A percentile compares a stretch with the other conserved stretches of the same genome.
Conservation (phyloP, 2,888 invertebrate species). For the Acanthosepion esculentum region DNA sequence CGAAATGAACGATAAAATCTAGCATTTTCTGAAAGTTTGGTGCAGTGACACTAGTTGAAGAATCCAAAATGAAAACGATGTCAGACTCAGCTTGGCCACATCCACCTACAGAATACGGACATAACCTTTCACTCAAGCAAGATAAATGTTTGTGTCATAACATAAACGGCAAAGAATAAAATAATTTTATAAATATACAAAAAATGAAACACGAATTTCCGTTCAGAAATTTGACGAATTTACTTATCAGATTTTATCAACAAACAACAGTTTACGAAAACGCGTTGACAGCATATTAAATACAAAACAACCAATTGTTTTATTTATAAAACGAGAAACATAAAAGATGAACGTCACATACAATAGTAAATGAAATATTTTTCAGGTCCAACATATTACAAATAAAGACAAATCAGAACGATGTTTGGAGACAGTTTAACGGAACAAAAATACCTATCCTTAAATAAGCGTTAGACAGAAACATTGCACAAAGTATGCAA, state of each 20-base stretch:
- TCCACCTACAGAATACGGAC: conserved; percentile 43
- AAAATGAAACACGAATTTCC: neutral
- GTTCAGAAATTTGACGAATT: neutral
- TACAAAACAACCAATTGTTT: neutral
- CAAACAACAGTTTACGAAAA: neutral
- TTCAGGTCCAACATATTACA: too few relatives aligned
- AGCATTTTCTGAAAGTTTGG: conserved; percentile 63
- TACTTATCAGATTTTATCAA: neutral
- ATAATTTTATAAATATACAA: neutral
- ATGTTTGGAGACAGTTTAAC: too few relatives aligned
- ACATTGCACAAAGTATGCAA: too few relatives aligned
- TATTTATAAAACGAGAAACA: neutral
- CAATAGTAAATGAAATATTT: too few relatives aligned
- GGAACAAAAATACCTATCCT: too few relatives aligned
- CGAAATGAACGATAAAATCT: conserved; percentile 60
- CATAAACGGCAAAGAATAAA: neutral
- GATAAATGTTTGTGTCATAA: neutral
- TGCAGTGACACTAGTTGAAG: conserved; percentile 67
- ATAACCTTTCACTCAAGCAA: neutral
- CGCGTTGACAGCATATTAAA: neutral
- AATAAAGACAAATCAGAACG: too few relatives aligned
- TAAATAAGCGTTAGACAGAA: too few relatives aligned
- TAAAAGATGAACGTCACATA: too few relatives aligned
- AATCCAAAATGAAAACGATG: conserved; percentile 67
- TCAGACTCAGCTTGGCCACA: conserved; percentile 56